Base-by-base conservation (phyloP, 2,113 vertebrate genomes). In the Condylura cristata region DNA sequence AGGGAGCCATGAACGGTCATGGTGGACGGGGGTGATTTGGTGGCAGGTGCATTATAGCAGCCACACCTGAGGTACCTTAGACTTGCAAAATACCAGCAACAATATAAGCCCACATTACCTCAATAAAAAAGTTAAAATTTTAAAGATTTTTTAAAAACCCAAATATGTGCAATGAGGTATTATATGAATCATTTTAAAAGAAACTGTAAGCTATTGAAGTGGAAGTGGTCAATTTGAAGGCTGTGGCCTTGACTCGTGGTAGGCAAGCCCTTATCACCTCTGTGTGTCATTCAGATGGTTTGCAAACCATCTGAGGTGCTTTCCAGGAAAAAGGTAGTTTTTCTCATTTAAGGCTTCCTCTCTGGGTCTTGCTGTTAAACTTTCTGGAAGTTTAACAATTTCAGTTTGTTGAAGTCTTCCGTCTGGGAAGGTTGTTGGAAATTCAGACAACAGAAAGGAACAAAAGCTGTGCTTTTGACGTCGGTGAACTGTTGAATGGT, bases 381-480 rank as follows among this genome's bases (percentile, higher is more conserved):
- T n/a, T n/a, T n/a, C n/a, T n/a, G n/a, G n/a, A n/a, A n/a, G 48
- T 76, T 85, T 86, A 79, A 28, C 51, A 13, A 24, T 60, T 95
- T 93, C 63, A 65, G 17, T 79, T 72, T 92, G 61, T 89, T 87
- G 72, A 68, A 41, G 78, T 90, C 48, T 86, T 70, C 53, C 56
- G 34, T 44, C 39, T 90, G 86, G 74, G 82, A 72, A 88, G 79
- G 87, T 30, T 39, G 65, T 39, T 84, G 41, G 53, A 63, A 90
- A 86, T 66, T 17, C 37, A 80, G 46, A 87, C 78, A 81, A 53
- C 56, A 68, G 61, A 92, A 90, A 89, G 44, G 89, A 41, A 60
- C 91, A 81, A 90, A 92, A n/a, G 37, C 56, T 90, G 39, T 72
- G 53, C 37, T 41, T 92, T 86, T 28, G 37, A 81, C 85, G 75